A percentile compares a stretch with the other conserved stretches of the same genome.
These are phyloP conservation scores for Dryocosmus kuriphilus DNA, from an alignment of 2,888 invertebrate species.

Conservation along the genomic window DNA sequence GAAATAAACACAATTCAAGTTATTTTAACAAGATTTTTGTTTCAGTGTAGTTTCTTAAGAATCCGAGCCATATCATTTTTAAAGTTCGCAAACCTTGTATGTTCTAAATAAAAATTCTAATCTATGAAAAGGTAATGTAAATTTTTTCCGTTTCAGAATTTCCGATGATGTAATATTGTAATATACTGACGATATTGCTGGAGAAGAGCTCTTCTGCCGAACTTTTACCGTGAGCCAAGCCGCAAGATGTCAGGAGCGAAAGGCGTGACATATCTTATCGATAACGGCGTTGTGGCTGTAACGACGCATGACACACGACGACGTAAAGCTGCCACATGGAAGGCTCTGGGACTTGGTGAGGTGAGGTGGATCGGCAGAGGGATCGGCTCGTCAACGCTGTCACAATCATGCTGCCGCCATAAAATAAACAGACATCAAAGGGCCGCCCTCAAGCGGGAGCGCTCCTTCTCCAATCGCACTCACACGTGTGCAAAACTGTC, in stretches of 20 bases:
- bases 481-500: conserved; percentile 39
- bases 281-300: conserved; percentile 72
- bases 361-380: conserved; percentile 40
- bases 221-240: conserved; percentile 46
- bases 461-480: conserved; percentile 41
- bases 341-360: conserved; percentile 63
- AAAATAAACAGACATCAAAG: conserved; percentile 71
- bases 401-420: conserved; percentile 66
- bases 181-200: conserved; percentile 17
- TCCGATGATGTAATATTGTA: conserved; percentile 18
- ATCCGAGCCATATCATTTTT: too few relatives aligned
- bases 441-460: conserved; percentile 52
- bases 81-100: too few relatives aligned
- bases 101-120: too few relatives aligned
- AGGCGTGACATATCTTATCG: conserved; percentile 75
- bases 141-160: not conserved
- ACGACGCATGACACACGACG: conserved; percentile 74
- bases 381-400: conserved; percentile 59
- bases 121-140: not conserved
- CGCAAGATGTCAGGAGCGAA: conserved; percentile 66
- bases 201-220: conserved; percentile 21
- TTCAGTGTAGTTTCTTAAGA: too few relatives aligned
- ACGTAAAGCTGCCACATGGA: conserved; percentile 64
- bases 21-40: too few relatives aligned
- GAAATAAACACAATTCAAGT: too few relatives aligned